Percentiles rank a stretch among this genome's conserved stretches.
Conservation (phyloP, 1,140 invertebrate species). For the Drosophila ficusphila region DNA sequence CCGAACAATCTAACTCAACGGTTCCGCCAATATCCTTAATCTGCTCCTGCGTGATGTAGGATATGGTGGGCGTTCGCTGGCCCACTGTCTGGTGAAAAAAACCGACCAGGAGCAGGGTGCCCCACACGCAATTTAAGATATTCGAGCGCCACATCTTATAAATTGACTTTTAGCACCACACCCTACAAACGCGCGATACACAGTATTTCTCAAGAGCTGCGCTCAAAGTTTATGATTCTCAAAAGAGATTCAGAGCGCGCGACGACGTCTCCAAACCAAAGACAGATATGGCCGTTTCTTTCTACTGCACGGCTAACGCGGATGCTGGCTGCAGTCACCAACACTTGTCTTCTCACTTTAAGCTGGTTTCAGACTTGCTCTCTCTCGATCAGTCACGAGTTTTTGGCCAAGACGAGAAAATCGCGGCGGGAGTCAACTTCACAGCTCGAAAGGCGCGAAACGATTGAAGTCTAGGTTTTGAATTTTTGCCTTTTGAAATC, state of each 20-base stretch:
- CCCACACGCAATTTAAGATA: constrained; percentile 23
- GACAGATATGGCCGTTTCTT: constrained; percentile 60
- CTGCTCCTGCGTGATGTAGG: constrained; percentile 95
- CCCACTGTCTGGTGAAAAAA: constrained; percentile 62
- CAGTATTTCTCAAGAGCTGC: constrained; percentile 31
- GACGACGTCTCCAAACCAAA: constrained; percentile 44
- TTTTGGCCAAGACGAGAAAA: constrained; percentile 20
- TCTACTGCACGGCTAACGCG: constrained; percentile 47
- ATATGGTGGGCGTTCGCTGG: constrained; percentile 95
- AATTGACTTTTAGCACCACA: constrained; percentile 60
- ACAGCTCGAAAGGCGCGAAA: constrained; percentile 40
- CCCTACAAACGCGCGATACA: constrained; percentile 53
- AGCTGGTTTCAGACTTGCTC: constrained; percentile 60
- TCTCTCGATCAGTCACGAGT: constrained; percentile 33
- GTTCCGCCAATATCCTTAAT: constrained; percentile 95
- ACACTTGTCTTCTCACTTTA: constrained; percentile 74
- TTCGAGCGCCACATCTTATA: constrained; percentile 51
- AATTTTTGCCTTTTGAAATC: too few species aligned
- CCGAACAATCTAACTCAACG: constrained; percentile 94
- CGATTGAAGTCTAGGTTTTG: constrained; percentile 18
- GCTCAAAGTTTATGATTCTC: constrained; percentile 31
- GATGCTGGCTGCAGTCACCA: constrained; percentile 58
- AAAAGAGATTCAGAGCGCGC: background rate
- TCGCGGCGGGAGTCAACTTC: constrained; percentile 44
- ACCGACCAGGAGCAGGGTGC: constrained; percentile 38